Evolutionary conservation across 1,140 invertebrate species (phyloP), one percentile per base, ranked within the genome.

Genomic region (Bombus soroeensis): DNA sequence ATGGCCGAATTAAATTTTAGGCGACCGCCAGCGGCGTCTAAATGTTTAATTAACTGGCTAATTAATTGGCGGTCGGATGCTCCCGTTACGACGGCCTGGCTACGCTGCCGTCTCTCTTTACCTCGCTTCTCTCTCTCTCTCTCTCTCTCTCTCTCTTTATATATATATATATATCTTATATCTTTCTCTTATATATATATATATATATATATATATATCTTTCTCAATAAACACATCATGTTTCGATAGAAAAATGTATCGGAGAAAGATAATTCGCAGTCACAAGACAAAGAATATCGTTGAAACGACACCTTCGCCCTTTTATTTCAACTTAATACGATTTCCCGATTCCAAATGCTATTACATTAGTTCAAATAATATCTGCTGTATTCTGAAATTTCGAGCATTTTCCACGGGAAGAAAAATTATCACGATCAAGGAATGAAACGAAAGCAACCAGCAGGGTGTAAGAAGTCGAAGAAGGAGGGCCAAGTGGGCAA

Each of bases 1-100:
- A 81, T 85, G 83, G 83, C 41, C 59, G 78, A 85, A 85, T 85
- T 85, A 85, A 85, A 85, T 85, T 85, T 85, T 81, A 85, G 83
- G 57, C 83, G 83, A 85, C 83, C 78, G 57, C 77, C 83, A 81
- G 79, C 78, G 83, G 83, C 83, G 78, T 85, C 83, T 85, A 85
- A 85, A 85, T 85, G 83, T 85, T 85, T 85, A 85, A 85, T 85
- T 85, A 85, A 85, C 77, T 81, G 83, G 68, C 77, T 85, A 85
- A 85, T 85, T 85, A 85, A 85, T 85, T 74, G 78, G 71, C 59
- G 71, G 57, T 72, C 43, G 78, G 83, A 85, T 81, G 34, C 71
- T 81, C 78, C 59, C 59, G 83, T 81, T 81, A 74, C 78, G 47
- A 74, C 75, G 75, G 28, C 75, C 28, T 77, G 74, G 25, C 39